These are phyloP conservation scores for Gonocerus acuteangulatus DNA, from an alignment of 2,888 invertebrate species.

Conservation along the genomic window DNA sequence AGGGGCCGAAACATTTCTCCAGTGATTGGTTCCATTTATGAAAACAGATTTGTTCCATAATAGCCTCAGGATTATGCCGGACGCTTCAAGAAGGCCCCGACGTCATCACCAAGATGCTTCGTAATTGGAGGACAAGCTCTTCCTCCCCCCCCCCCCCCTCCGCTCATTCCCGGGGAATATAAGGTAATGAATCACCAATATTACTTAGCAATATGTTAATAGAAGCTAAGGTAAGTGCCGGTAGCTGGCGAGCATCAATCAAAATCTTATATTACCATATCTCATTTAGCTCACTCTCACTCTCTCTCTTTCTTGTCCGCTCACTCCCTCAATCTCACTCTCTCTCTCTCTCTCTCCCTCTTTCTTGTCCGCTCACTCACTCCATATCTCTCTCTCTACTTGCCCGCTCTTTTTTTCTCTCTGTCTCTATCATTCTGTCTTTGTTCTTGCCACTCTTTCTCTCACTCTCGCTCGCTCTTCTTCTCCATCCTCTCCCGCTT, in stretches of 20 bases:
- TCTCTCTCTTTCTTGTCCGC: neutral
- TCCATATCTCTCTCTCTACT: constrained; percentile 1
- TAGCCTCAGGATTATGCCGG: neutral
- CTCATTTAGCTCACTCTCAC: constrained; percentile 28
- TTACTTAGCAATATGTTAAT: constrained; percentile 37
- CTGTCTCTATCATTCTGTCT: neutral
- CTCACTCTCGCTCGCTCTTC: too few relatives aligned
- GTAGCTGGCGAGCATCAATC: constrained; percentile 33
- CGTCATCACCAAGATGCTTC: neutral
- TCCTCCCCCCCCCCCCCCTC: neutral
- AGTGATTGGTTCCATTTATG: neutral
- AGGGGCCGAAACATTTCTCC: neutral
- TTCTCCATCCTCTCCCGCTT: neutral
- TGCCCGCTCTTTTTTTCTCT: neutral
- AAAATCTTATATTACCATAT: constrained; percentile 33
- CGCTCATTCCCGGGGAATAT: neutral
- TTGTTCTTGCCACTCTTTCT: neutral
- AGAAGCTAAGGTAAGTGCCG: constrained; percentile 31
- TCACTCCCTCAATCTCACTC: neutral
- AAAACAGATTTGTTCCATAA: constrained; percentile 15
- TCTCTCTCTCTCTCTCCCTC: constrained; percentile 6
- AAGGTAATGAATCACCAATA: constrained; percentile 35
- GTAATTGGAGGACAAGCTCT: neutral
- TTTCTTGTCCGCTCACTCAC: neutral
- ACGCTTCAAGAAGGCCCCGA: neutral